Evolutionary conservation across 2,113 vertebrate species (phyloP).

Genomic region (Choloepus hoffmanni): DNA sequence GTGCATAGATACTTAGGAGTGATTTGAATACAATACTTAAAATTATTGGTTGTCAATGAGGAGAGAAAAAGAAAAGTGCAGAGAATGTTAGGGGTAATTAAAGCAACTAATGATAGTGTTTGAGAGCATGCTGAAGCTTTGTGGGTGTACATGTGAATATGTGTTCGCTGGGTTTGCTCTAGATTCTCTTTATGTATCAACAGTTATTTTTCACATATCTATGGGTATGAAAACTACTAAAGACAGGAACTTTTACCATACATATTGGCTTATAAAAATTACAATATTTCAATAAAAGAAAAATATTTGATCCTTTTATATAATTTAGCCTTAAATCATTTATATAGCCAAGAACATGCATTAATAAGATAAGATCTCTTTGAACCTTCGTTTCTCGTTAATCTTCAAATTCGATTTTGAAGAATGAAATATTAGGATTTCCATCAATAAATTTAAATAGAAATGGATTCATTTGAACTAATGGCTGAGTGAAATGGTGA

Average conservation of each 20-base stretch:
- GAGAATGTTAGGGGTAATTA: slow-evolving; percentile 54
- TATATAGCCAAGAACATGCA: slow-evolving; percentile 60
- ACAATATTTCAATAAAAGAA: slow-evolving; percentile 67
- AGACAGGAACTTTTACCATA: slow-evolving; percentile 36
- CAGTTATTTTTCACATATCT: slow-evolving; percentile 71
- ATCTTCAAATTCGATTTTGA: slow-evolving; percentile 85
- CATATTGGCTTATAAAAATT: slow-evolving; percentile 70
- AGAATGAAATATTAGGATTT: slow-evolving; percentile 89
- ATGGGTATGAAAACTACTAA: slow-evolving; percentile 34
- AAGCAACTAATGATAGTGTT: slow-evolving; percentile 48
- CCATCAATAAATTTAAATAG: slow-evolving; percentile 90
- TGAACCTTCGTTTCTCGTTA: slow-evolving; percentile 83
- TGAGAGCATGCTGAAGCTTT: background rate
- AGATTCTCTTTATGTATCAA: slow-evolving; percentile 31
- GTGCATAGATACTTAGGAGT: background rate
- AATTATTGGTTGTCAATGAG: slow-evolving; percentile 61
- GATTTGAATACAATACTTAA: slow-evolving; percentile 51
- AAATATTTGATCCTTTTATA: slow-evolving; percentile 74
- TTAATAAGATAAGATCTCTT: slow-evolving; percentile 82
- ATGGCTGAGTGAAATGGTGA: slow-evolving; percentile 87
- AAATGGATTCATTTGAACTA: slow-evolving; percentile 88
- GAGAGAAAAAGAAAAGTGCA: slow-evolving; percentile 46
- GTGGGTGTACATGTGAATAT: background rate
- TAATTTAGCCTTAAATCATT: slow-evolving; percentile 80
- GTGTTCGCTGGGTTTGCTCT: slow-evolving; percentile 34